These are phyloP conservation scores for Carassius auratus DNA, from an alignment of 2,113 vertebrate species.

Conservation along the genomic window DNA sequence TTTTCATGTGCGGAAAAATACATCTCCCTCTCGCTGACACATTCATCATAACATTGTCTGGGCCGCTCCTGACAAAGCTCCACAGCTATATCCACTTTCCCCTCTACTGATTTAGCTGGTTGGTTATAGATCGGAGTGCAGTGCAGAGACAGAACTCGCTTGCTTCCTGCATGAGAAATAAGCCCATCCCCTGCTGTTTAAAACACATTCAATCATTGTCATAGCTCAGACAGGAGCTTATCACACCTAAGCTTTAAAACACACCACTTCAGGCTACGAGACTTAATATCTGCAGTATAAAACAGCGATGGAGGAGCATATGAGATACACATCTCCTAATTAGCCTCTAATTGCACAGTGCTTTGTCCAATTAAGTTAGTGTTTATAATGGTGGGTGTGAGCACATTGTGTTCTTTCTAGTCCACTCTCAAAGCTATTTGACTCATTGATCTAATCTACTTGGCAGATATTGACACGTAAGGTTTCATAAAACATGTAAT, in stretches of 20 bases:
- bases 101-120: conserved; percentile 38
- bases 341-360: conserved; percentile 91
- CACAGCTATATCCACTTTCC: conserved; percentile 28
- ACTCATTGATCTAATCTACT: conserved; percentile 11
- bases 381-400: conserved; percentile 86
- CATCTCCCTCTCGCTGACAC: conserved; percentile 33
- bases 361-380: conserved; percentile 94
- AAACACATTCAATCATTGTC: conserved; percentile 45
- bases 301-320: conserved; percentile 81
- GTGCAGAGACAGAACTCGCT: conserved; percentile 27
- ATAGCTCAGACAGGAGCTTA: conserved; percentile 44
- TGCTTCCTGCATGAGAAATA: conserved; percentile 42
- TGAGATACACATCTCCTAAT: conserved; percentile 77
- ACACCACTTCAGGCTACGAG: conserved; percentile 77
- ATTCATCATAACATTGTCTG: conserved; percentile 47
- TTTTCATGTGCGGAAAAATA: conserved; percentile 23
- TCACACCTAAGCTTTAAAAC: conserved; percentile 43
- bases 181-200: conserved; percentile 45
- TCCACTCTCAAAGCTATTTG: not conserved
- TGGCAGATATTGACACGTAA: conserved; percentile 28
- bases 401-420: conserved; percentile 84
- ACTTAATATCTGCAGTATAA: conserved; percentile 81
- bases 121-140: conserved; percentile 38
- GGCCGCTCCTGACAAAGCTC: conserved; percentile 40
- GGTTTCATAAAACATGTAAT: conserved; percentile 11